Base-by-base conservation (phyloP, 2,113 vertebrate species). In the Piaya cayana region DNA sequence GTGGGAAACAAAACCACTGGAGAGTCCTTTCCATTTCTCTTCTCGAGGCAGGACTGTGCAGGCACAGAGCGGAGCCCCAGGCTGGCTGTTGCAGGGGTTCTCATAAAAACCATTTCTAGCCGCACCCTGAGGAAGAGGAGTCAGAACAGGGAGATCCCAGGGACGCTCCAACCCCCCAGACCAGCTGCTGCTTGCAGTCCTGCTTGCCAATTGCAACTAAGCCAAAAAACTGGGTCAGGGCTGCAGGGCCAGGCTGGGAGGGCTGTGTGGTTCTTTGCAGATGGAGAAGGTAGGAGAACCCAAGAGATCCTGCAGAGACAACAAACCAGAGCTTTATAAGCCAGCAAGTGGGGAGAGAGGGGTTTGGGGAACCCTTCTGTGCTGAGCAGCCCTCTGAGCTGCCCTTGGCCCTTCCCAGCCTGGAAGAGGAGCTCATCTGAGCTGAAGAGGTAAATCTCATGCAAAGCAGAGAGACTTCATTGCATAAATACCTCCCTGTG, bases 271-370 rank as follows among this genome's bases (percentile, higher is more conserved):
- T 25, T 58, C 37, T 84, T 29, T 82, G 69, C 78, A 34, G 26
- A 8, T 11, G 12, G 21, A 82, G 49, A 56, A 39, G 13, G 53
- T 34, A 67, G n/a, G 37, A 59, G 56, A 17, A 43, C 8, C 17
- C 39, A 26, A 18, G 52, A 58, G 81, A 53, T 36, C 18, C 43
- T 1, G 0, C 4, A 5, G 52, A 71, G 39, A 79, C 2, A 1
- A 49, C 45, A 77, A 0, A 0, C 52, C 2, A 2, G 58, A 86
- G 47, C 23, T 52, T 21, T 39, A 59, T 16, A 1, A 0, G 2
- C 27, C 30, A 58, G 49, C 18, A 42, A 3, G 0, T 3, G 30
- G n/a, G n/a, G n/a, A n/a, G n/a, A n/a, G n/a, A n/a, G n/a, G 29
- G 15, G 16, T 58, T 8, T 43, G n/a, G 53, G 30, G 70, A 43